phyloP scores from a whole-genome alignment of 2,888 invertebrate species.

The Schizotus pectinicornis region DNA sequence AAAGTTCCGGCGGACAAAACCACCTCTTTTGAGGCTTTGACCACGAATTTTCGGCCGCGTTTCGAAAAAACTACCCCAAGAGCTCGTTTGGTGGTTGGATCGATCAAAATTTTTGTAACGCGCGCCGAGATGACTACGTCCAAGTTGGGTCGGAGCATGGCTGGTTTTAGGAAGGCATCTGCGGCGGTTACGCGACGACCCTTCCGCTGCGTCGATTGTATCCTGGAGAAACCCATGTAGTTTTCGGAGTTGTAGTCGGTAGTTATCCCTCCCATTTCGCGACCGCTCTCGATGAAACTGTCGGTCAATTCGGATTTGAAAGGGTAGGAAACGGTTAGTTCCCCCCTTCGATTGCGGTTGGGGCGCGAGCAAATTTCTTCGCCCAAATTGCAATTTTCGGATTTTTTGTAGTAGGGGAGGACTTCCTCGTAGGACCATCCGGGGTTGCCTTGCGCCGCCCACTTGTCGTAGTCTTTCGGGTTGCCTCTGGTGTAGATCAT shows the following conservation, averaged over 20 bases:
- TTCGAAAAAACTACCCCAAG: conserved; percentile 54
- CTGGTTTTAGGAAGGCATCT: conserved; percentile 65
- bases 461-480: conserved; percentile 72
- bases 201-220: conserved; percentile 58
- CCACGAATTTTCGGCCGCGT: conserved; percentile 38
- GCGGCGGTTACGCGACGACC: conserved; percentile 65
- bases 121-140: conserved; percentile 63
- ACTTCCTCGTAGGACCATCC: conserved; percentile 66
- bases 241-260: conserved; percentile 59
- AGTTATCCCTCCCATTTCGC: conserved; percentile 65
- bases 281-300: conserved; percentile 57
- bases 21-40: conserved; percentile 75
- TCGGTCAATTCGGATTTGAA: conserved; percentile 59
- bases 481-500: conserved; percentile 67
- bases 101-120: conserved; percentile 66
- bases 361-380: conserved; percentile 49
- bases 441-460: conserved; percentile 55
- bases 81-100: conserved; percentile 55
- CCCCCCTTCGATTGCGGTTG: conserved; percentile 68
- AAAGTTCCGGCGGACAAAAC: conserved; percentile 81
- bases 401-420: conserved; percentile 66
- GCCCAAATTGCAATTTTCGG: conserved; percentile 62
- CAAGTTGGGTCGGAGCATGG: conserved; percentile 64
- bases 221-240: conserved; percentile 55
- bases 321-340: conserved; percentile 66